A percentile compares a stretch with the other conserved stretches of the same genome.
These are phyloP conservation scores for Hestina assimilis DNA, from an alignment of 1,140 invertebrate genomes.

Conservation along the genomic window DNA sequence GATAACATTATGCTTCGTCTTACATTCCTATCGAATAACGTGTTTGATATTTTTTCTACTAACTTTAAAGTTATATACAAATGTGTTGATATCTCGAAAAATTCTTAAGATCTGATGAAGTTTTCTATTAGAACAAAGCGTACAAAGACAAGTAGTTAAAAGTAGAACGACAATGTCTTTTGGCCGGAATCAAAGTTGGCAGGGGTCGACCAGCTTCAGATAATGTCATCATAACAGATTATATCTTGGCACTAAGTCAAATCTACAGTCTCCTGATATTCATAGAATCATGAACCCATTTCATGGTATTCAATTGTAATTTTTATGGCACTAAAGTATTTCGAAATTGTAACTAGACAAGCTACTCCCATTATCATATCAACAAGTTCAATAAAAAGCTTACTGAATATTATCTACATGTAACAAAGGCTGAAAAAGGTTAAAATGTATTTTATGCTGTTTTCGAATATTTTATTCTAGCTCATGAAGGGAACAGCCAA, in stretches of 20 bases:
- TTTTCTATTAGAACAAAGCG: conserved; percentile 33
- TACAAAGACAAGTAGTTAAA: conserved; percentile 39
- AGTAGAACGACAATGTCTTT: conserved; percentile 46
- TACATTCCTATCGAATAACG: no score
- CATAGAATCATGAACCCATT: conserved; percentile 48
- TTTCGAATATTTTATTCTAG: no score
- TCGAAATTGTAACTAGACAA: conserved; percentile 4
- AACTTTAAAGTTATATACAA: no score
- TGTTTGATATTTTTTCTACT: no score
- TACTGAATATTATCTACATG: not conserved
- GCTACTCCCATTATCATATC: conserved; percentile 1
- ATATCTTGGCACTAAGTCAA: conserved; percentile 62
- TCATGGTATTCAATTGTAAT: conserved; percentile 34
- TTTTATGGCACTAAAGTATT: conserved; percentile 25
- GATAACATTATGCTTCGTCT: no score
- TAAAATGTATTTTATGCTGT: no score
- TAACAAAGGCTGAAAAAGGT: no score
- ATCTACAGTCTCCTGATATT: conserved; percentile 37
- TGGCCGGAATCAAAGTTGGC: conserved; percentile 60
- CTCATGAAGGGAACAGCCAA: no score
- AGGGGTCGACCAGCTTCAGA: conserved; percentile 48
- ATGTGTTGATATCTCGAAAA: no score
- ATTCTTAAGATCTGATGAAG: conserved; percentile 18
- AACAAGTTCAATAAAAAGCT: not conserved
- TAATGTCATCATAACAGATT: conserved; percentile 74